Evolutionary conservation across 2,113 vertebrate genomes (phyloP).

Genomic region (Megaleporinus macrocephalus): DNA sequence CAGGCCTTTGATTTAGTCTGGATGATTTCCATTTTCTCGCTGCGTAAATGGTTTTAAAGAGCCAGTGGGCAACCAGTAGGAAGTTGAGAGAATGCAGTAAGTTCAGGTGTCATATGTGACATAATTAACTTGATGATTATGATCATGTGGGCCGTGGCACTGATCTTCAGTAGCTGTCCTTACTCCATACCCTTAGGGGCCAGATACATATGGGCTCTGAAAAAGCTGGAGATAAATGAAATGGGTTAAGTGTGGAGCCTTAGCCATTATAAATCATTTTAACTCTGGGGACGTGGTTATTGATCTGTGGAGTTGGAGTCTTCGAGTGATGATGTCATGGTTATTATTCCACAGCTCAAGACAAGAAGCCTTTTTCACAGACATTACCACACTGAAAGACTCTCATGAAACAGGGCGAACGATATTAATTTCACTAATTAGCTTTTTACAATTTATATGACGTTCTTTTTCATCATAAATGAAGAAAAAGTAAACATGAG

Average conservation of each 20-base stretch:
- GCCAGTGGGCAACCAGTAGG: neutral
- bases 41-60: conserved; percentile 5
- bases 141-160: conserved; percentile 2
- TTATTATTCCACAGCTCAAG: neutral
- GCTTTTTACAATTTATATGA: neutral
- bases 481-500: no score
- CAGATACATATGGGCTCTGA: neutral
- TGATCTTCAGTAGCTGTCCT: neutral
- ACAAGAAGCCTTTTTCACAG: conserved; percentile 2
- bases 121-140: conserved; percentile 8
- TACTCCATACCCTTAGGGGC: neutral
- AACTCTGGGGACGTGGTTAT: conserved; percentile 34
- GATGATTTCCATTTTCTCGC: neutral
- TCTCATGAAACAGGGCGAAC: neutral
- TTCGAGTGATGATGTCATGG: conserved; percentile 33
- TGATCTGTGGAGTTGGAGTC: conserved; percentile 5
- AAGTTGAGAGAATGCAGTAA: conserved; percentile 9
- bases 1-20: conserved; percentile 34
- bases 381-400: neutral
- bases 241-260: neutral
- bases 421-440: neutral
- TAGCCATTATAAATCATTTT: conserved; percentile 9
- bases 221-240: neutral
- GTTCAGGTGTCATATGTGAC: neutral
- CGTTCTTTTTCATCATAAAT: no score